Percentiles rank a stretch among this genome's conserved stretches.
Evolutionary conservation across 2,113 vertebrate genomes (phyloP).

Genomic region (Columbina picui): DNA sequence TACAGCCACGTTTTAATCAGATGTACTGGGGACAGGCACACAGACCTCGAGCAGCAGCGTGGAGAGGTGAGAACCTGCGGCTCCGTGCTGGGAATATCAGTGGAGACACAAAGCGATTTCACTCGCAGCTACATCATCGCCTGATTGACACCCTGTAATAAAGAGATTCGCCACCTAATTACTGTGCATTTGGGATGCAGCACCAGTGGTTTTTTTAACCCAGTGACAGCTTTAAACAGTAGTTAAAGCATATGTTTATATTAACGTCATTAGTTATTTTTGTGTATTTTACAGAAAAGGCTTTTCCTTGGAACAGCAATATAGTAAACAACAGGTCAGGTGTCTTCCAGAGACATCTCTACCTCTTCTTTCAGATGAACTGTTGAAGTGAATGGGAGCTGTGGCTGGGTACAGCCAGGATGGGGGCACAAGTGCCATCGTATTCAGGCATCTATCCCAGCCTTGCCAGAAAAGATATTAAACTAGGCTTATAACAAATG

Average conservation of each 20-base stretch:
- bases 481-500: background rate
- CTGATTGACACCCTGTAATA: slow-evolving; percentile 63
- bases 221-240: slow-evolving; percentile 44
- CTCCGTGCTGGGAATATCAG: slow-evolving; percentile 14
- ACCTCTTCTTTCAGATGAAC: background rate
- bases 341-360: background rate
- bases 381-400: background rate
- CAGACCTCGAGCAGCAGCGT: background rate
- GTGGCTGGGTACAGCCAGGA: background rate
- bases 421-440: background rate
- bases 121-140: background rate
- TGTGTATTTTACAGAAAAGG: slow-evolving; percentile 19
- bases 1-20: background rate
- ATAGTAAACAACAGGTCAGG: background rate
- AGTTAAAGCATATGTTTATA: slow-evolving; percentile 42
- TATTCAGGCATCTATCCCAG: background rate
- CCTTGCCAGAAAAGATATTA: background rate
- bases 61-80: background rate
- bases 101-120: background rate
- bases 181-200: slow-evolving; percentile 24
- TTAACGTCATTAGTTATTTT: slow-evolving; percentile 40
- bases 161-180: slow-evolving; percentile 55
- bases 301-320: background rate
- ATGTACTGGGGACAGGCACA: rapidly evolving
- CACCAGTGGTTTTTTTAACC: slow-evolving; percentile 11